Percentiles rank a stretch among this genome's conserved stretches.
phyloP scores from a whole-genome alignment of 1,140 invertebrate genomes.

The Drosophila kurseongensis region DNA sequence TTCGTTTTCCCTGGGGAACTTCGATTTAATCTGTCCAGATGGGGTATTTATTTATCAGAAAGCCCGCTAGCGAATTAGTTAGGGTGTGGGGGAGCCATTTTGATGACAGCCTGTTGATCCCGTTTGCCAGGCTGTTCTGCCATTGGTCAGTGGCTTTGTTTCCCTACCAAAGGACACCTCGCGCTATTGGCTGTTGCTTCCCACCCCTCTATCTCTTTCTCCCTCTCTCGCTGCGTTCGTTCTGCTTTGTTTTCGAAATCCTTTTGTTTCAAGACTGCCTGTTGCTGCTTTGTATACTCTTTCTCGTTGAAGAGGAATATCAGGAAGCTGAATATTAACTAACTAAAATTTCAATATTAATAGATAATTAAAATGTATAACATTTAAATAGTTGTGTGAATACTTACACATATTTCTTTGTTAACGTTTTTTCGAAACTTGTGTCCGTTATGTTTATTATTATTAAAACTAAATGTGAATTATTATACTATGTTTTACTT shows the following conservation, averaged over 20 bases:
- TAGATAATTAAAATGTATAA: too few species aligned
- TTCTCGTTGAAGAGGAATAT: background rate
- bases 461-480: too few species aligned
- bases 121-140: conserved; percentile 28
- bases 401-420: too few species aligned
- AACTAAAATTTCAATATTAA: too few species aligned
- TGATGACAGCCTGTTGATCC: conserved; percentile 63
- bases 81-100: conserved; percentile 4
- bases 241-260: conserved; percentile 13
- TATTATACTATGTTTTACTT: too few species aligned
- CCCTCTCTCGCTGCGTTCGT: background rate
- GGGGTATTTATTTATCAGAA: conserved; percentile 13
- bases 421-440: too few species aligned
- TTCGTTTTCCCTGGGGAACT: conserved; percentile 7
- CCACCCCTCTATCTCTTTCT: conserved; percentile 1
- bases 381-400: too few species aligned
- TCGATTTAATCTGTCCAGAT: conserved; percentile 22
- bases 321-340: too few species aligned
- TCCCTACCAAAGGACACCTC: conserved; percentile 28
- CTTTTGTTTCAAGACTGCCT: conserved; percentile 41
- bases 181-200: conserved; percentile 51
- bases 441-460: too few species aligned
- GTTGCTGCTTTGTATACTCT: conserved; percentile 52
- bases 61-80: conserved; percentile 16
- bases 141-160: conserved; percentile 45